phyloP scores from a whole-genome alignment of 2,888 invertebrate species.

The Cosmopolites sordidus region DNA sequence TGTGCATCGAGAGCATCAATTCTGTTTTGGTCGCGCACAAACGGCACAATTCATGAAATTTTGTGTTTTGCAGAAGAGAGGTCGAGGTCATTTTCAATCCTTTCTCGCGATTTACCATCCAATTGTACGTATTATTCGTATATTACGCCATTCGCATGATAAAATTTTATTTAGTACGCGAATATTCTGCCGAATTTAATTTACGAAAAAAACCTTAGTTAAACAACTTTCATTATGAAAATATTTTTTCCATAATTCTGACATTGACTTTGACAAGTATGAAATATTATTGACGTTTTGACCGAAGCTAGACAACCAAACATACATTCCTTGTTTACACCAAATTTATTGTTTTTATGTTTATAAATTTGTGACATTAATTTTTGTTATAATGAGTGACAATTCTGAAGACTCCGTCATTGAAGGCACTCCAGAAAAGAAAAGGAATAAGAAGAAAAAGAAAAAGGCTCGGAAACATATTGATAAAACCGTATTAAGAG shows the following conservation, averaged over 20 bases:
- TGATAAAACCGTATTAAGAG: too few species aligned
- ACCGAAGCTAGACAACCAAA: too few species aligned
- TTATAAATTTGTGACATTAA: neutral
- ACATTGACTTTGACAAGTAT: neutral
- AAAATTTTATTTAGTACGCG: neutral
- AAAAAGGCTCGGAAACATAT: too few species aligned
- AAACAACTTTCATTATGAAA: neutral
- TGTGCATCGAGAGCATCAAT: conserved; percentile 43
- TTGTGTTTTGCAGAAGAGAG: conserved; percentile 25
- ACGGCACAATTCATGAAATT: conserved; percentile 45
- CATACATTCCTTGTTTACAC: neutral
- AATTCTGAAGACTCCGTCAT: neutral
- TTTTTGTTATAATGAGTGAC: neutral
- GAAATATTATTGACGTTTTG: neutral
- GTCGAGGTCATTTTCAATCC: conserved; percentile 10
- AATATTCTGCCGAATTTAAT: neutral
- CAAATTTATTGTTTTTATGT: neutral
- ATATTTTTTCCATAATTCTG: neutral
- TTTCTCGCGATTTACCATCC: neutral
- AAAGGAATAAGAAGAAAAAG: neutral
- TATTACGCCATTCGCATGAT: neutral
- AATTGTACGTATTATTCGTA: neutral
- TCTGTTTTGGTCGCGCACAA: conserved; percentile 46
- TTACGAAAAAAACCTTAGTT: neutral
- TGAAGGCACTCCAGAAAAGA: neutral